Base-by-base conservation (phyloP, 2,797 vertebrate genomes). In the Hippopotamyrus pictus region DNA sequence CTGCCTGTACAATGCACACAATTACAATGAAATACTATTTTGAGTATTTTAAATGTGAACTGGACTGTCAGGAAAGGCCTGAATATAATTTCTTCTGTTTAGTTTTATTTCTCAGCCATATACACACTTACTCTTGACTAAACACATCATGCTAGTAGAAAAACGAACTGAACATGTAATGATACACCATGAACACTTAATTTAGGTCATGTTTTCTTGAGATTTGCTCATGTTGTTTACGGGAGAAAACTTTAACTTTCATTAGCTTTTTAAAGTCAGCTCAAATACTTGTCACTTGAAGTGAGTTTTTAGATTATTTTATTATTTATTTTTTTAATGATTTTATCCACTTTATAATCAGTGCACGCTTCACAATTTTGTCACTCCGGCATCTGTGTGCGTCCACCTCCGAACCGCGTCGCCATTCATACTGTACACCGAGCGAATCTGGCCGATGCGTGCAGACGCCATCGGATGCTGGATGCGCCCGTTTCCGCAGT, bases 391-490 rank as follows among this genome's bases (percentile, higher is more conserved):
- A 8, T 73, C 65, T 2, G 50, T 14, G 84, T 33, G 17, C 84
- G 22, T 86, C 50, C 62, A 73, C 14, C 48, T n/a, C 44, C 86
- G 48, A 57, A 33, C 50, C 65, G 33, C 73, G 84, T 73, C 84
- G 65, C 51, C 82, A 76, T 86, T 33, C 51, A 54, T 62, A n/a
- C n/a, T n/a, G n/a, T n/a, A 57, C 41, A 33, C 51, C 7, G 6
- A 65, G 50, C 65, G 54, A 57, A 57, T n/a, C 19, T 57, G 54
- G 54, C 54, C 54, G 88, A 88, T 89, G 59, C 22, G 48, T 86
- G 59, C 79, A 89, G 48, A 87, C 85, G 84, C 84, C 89, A 87
- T 89, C 89, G 17, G 65, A 76, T 76, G 89, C 86, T 65, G 89
- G 50, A 76, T 87, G 69, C 86, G 84, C 89, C 57, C 51, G 17